phyloP scores from a whole-genome alignment of 1,140 invertebrate genomes.

The Pseudomyrmex sp. region DNA sequence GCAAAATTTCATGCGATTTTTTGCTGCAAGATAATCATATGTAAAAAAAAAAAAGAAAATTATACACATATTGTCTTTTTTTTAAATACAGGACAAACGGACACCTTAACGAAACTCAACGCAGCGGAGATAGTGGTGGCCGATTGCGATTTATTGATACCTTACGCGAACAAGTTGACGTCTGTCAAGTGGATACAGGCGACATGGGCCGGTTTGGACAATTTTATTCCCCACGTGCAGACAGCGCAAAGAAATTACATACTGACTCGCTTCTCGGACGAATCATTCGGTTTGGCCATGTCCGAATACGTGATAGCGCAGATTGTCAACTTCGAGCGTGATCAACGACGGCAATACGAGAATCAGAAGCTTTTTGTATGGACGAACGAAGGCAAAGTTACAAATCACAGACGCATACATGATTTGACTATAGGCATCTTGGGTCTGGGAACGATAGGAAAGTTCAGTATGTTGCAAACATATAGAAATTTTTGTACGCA shows the following conservation, averaged over 20 bases:
- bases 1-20: neutral
- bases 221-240: conserved; percentile 70
- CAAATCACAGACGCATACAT: conserved; percentile 78
- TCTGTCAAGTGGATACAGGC: conserved; percentile 84
- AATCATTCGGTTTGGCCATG: conserved; percentile 85
- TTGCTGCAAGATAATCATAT: neutral
- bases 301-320: conserved; percentile 86
- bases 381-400: conserved; percentile 78
- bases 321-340: conserved; percentile 85
- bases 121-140: conserved; percentile 82
- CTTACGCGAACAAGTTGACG: conserved; percentile 79
- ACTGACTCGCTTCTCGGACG: conserved; percentile 84
- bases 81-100: conserved; percentile 60
- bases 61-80: neutral
- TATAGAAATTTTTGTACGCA: neutral
- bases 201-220: conserved; percentile 85
- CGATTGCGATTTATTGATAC: conserved; percentile 81
- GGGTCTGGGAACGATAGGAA: conserved; percentile 85
- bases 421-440: conserved; percentile 85
- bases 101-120: conserved; percentile 67
- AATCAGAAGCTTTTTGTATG: conserved; percentile 82
- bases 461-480: conserved; percentile 78
- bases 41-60: neutral
- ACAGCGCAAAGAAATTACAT: conserved; percentile 72
- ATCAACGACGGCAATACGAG: conserved; percentile 80